These are phyloP conservation scores for Microcebus ravelobensis DNA, from an alignment of 2,113 vertebrate genomes.

Conservation along the genomic window DNA sequence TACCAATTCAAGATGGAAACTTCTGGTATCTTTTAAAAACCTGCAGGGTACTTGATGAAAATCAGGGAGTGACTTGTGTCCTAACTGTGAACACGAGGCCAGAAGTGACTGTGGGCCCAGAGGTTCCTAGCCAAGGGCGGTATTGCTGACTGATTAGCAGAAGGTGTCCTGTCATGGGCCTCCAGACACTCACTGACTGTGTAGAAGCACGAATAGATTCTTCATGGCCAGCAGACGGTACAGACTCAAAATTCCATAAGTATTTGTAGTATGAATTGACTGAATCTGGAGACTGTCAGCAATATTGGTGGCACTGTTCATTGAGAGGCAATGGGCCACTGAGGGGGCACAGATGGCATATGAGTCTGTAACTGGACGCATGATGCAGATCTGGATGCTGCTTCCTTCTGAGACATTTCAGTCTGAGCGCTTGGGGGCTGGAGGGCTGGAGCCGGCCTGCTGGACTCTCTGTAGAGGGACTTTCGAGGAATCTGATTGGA, in stretches of 20 bases:
- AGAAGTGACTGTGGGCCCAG: neutral
- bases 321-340: neutral
- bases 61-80: neutral
- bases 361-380: neutral
- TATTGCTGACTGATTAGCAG: neutral
- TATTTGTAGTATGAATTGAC: neutral
- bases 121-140: neutral
- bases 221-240: neutral
- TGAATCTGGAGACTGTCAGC: neutral
- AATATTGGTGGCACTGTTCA: neutral
- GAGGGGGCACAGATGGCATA: neutral
- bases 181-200: neutral
- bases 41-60: neutral
- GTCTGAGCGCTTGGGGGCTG: neutral
- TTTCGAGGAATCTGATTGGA: neutral
- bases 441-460: neutral
- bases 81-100: neutral
- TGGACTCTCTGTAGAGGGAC: neutral
- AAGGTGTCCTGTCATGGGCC: neutral
- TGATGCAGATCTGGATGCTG: neutral
- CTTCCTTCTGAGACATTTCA: neutral
- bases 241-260: neutral
- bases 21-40: neutral
- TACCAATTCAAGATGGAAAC: constrained; percentile 9
- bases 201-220: neutral